Evolutionary conservation across 2,888 invertebrate genomes (phyloP), one percentile per base, ranked within the genome.

Genomic region (Desoria tigrina): DNA sequence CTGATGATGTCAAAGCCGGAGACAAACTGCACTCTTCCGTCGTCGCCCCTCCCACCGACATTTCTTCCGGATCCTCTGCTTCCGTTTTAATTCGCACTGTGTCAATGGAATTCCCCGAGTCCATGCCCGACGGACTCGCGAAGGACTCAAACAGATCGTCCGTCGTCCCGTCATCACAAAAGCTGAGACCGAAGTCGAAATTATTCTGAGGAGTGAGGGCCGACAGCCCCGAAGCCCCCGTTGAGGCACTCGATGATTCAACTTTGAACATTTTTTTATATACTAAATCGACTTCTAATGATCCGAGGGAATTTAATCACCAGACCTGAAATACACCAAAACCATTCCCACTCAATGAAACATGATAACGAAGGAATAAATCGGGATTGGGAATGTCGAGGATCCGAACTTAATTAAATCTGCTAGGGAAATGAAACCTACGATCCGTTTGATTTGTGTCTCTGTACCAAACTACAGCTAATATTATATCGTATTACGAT

Each of bases 131-230:
- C 56, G 42, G 27, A 57, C 39, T 58, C 54, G 71, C 63, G 51
- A 76, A 76, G 9, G 72, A 68, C 65, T 76, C 75, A 59, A 76
- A 76, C 21, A 76, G 65, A 55, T 76, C 76, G 49, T 75, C 76
- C 32, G 73, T 75, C 7, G 75, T 72, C 37, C 74, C 76, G 61
- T 76, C 75, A 66, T 76, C 76, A 65, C 76, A 75, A 61, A 76
- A 76, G 70, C 74, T 75, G 24, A 76, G 69, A 53, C 72, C 76
- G 58, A 76, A 76, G 58, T 76, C 76, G 63, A 75, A 76, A 59
- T 72, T 74, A 61, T 63, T 72, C 42, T 61, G 65, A n/a, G 68
- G 60, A 50, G 65, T 71, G 21, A 68, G 56, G 32, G 32, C n/a
- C 4, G 74, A 69, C 14, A 75, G 63, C n/a, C 66, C 51, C 14